Base-by-base conservation (phyloP, 2,888 invertebrate species). In the Nymphalis polychloros region DNA sequence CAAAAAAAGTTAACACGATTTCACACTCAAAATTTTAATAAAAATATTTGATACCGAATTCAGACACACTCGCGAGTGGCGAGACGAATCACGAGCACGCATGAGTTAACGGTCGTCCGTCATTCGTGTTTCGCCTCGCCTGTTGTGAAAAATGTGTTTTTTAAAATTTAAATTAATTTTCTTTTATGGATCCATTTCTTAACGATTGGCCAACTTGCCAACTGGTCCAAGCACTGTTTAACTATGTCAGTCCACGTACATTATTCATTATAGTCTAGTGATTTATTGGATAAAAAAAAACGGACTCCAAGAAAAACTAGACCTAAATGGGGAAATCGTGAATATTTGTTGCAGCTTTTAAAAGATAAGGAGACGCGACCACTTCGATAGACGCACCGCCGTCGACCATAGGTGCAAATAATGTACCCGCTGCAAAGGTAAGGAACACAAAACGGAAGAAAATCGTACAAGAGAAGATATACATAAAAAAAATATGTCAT, bases 301-400 rank as follows among this genome's bases (percentile, higher is more conserved):
- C 16, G 68, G 66, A 72, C 82, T 87, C 81, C 79, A 78, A 84
- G 89, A 86, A 86, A 81, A 84, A 76, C 84, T 76, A 81, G 84
- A 84, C 85, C 84, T 81, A 77, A 80, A 84, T 81, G 92, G 92
- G 92, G 92, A 90, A 91, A 86, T 83, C 90, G 78, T 88, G 92
- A 91, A 92, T 92, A 92, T 92, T 92, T 92, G 90, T 92, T 92
- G 84, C 92, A 92, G 92, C 88, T 89, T 88, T 83, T 92, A 89
- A 84, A 84, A 84, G 85, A 85, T 87, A 87, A 85, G 90, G 87
- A 84, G 89, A 84, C 78, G 83, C 84, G 82, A 81, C 82, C 79
- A 79, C 79, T 74, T 63, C 86, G 83, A 82, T 86, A 85, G 79
- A 79, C 78, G 79, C 81, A 77, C 75, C 78, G 77, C 79, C 80